Evolutionary conservation across 2,113 vertebrate genomes (phyloP).

Genomic region (Nothoprocta pentlandii): DNA sequence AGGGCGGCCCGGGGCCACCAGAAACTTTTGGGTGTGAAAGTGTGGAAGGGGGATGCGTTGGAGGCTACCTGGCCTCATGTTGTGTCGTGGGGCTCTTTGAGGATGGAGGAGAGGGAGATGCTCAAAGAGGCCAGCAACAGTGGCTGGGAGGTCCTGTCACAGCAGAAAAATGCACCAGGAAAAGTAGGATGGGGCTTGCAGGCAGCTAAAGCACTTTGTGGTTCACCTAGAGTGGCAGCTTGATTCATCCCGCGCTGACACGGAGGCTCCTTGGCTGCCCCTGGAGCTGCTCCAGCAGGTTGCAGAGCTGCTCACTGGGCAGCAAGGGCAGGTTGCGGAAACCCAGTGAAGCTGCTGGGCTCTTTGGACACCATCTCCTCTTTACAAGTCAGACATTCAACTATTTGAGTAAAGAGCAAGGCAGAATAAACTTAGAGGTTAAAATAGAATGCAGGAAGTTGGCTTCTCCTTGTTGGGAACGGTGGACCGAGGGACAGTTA

Average conservation of each 20-base stretch:
- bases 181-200: neutral
- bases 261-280: neutral
- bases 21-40: neutral
- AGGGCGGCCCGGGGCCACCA: neutral
- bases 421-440: neutral
- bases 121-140: neutral
- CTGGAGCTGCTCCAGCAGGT: neutral
- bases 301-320: neutral
- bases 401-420: neutral
- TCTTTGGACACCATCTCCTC: neutral
- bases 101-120: neutral
- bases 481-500: neutral
- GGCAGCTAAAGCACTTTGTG: neutral
- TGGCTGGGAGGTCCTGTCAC: neutral
- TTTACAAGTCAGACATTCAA: neutral
- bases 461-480: neutral
- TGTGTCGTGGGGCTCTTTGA: neutral
- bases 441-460: neutral
- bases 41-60: neutral
- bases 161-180: neutral
- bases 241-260: neutral
- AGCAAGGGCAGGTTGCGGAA: rapidly evolving
- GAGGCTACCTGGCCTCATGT: rapidly evolving
- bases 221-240: neutral
- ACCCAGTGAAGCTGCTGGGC: neutral